Conservation (phyloP, 2,888 invertebrate genomes). For the Lithophane socia region DNA sequence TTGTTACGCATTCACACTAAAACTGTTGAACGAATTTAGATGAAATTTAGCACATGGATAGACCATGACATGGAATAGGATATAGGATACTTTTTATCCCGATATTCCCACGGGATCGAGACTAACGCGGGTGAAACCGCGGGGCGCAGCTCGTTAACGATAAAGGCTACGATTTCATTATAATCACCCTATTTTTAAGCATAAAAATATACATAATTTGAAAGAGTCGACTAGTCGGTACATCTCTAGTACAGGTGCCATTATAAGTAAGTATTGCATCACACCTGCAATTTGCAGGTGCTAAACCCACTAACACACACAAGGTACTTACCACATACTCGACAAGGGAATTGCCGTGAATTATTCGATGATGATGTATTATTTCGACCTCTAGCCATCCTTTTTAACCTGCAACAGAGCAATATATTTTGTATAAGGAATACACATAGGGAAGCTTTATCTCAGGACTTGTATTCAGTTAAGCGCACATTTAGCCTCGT, state of each 20-base stretch:
- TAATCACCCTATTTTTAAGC: no score
- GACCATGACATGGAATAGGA: no score
- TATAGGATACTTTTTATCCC: no score
- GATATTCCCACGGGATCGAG: no score
- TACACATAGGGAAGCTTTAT: not conserved
- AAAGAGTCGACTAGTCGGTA: not conserved
- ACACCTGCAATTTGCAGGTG: no score
- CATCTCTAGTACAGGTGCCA: not conserved
- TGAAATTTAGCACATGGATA: no score
- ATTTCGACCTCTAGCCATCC: conserved; percentile 78
- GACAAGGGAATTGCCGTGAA: conserved; percentile 93
- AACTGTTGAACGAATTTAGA: no score
- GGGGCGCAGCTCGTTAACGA: no score
- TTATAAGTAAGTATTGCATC: not conserved
- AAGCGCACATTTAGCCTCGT: not conserved
- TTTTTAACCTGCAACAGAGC: conserved; percentile 81
- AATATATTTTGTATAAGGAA: not conserved
- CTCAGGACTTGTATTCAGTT: not conserved
- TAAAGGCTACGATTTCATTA: no score
- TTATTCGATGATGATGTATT: conserved; percentile 76
- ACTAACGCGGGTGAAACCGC: no score
- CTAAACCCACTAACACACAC: not conserved
- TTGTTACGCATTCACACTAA: no score
- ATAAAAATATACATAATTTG: no score
- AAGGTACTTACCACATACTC: conserved; percentile 92